These are phyloP conservation scores for Myotis yumanensis DNA, from an alignment of 2,113 vertebrate species.

Conservation along the genomic window DNA sequence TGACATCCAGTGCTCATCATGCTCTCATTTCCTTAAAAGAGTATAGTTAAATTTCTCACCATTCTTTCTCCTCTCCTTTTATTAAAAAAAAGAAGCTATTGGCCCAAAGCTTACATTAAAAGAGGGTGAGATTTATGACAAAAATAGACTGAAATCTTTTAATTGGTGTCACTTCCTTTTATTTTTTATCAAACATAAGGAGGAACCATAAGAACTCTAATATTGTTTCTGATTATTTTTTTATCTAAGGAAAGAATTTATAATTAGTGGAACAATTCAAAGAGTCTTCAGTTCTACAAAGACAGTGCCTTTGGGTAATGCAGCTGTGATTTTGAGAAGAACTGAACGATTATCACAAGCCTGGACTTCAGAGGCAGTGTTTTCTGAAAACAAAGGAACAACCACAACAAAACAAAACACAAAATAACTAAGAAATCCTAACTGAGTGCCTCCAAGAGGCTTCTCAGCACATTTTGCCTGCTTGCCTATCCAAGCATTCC, in stretches of 20 bases:
- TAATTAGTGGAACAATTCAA: neutral
- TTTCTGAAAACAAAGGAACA: slow-evolving; percentile 4
- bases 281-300: slow-evolving; percentile 31
- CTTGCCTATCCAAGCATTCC: neutral
- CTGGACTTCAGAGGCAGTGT: slow-evolving; percentile 37
- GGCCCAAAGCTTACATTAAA: neutral
- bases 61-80: neutral
- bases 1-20: neutral
- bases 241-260: neutral
- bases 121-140: neutral
- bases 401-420: neutral
- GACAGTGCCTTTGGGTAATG: neutral
- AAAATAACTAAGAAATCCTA: neutral
- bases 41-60: neutral
- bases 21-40: neutral
- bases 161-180: neutral
- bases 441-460: neutral
- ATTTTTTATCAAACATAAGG: neutral
- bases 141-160: neutral
- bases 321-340: slow-evolving; percentile 34
- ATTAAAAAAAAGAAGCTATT: neutral
- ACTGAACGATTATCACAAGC: neutral
- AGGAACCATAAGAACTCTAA: neutral
- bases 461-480: neutral
- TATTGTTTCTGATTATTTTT: neutral